Percentiles rank a stretch among this genome's conserved stretches.
phyloP scores from a whole-genome alignment of 2,888 invertebrate genomes.

The Campoletis raptor region DNA sequence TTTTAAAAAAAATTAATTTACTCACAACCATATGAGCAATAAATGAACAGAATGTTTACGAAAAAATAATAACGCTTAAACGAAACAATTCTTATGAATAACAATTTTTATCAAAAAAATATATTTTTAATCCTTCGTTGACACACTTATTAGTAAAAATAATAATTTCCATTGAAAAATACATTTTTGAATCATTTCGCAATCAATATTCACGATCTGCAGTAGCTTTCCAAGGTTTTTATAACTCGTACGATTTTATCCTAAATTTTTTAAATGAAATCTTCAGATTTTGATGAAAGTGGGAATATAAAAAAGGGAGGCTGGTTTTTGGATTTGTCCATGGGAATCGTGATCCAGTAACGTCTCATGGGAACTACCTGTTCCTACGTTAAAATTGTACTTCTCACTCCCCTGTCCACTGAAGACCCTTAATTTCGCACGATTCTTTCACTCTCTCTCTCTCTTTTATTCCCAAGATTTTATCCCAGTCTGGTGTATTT shows the following conservation, averaged over 20 bases:
- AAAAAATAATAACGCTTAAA: neutral
- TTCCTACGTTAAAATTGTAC: conserved; percentile 77
- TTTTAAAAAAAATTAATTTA: neutral
- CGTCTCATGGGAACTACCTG: conserved; percentile 82
- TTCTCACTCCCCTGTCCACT: conserved; percentile 43
- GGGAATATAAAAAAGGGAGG: conserved; percentile 51
- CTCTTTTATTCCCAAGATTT: conserved; percentile 55
- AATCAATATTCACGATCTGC: neutral
- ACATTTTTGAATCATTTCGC: neutral
- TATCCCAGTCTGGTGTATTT: conserved; percentile 32
- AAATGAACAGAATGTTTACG: neutral
- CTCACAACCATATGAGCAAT: neutral
- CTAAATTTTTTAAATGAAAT: conserved; percentile 5
- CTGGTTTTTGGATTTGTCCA: conserved; percentile 68
- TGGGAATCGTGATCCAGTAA: conserved; percentile 79
- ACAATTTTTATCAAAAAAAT: neutral
- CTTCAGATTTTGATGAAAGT: conserved; percentile 68
- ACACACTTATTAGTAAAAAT: too few species aligned
- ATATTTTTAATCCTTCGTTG: too few species aligned
- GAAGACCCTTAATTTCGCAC: conserved; percentile 76
- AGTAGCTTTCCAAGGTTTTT: neutral
- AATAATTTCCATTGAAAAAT: neutral
- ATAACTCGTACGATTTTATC: neutral
- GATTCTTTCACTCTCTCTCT: conserved; percentile 71
- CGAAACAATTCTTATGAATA: neutral